Percentiles rank a stretch among this genome's conserved stretches.
Conservation (phyloP, 2,888 invertebrate genomes). For the Mythimna vitellina region DNA sequence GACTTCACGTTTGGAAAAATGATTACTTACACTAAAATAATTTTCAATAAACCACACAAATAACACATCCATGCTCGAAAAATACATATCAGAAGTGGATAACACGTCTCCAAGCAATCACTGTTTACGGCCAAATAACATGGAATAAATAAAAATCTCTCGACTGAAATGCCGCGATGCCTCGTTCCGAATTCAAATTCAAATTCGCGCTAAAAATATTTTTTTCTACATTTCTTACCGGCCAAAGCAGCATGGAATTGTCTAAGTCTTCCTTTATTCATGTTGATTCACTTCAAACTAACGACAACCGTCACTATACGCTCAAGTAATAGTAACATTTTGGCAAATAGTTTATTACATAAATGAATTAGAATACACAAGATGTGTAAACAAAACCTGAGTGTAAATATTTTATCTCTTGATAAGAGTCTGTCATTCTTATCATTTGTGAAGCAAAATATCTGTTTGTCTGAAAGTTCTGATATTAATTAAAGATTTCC, state of each 20-base stretch:
- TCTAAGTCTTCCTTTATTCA: slow-evolving; percentile 60
- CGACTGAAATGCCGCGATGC: slow-evolving; percentile 1
- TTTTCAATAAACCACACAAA: neutral
- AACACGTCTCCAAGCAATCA: slow-evolving; percentile 21
- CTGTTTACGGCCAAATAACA: slow-evolving; percentile 32
- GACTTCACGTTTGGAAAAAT: neutral
- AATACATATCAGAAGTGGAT: neutral
- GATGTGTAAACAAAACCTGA: slow-evolving; percentile 37
- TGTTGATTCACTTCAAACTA: slow-evolving; percentile 49
- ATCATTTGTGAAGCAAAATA: slow-evolving; percentile 29
- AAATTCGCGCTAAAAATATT: slow-evolving; percentile 18
- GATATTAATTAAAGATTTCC: slow-evolving; percentile 33
- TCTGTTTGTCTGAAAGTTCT: slow-evolving; percentile 37
- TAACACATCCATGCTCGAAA: slow-evolving; percentile 8
- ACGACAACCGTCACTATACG: slow-evolving; percentile 16
- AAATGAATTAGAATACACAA: slow-evolving; percentile 64
- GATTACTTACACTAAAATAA: neutral
- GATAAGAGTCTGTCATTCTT: slow-evolving; percentile 57
- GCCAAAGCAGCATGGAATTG: slow-evolving; percentile 62
- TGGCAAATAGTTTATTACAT: slow-evolving; percentile 62
- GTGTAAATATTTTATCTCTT: slow-evolving; percentile 55
- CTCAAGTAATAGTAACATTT: slow-evolving; percentile 57
- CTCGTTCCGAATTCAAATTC: slow-evolving; percentile 3
- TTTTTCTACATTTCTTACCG: slow-evolving; percentile 54
- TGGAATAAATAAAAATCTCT: slow-evolving; percentile 4